Percentiles rank a stretch among this genome's conserved stretches.
Evolutionary conservation across 2,797 vertebrate genomes (phyloP).

Genomic region (Choloepus didactylus): DNA sequence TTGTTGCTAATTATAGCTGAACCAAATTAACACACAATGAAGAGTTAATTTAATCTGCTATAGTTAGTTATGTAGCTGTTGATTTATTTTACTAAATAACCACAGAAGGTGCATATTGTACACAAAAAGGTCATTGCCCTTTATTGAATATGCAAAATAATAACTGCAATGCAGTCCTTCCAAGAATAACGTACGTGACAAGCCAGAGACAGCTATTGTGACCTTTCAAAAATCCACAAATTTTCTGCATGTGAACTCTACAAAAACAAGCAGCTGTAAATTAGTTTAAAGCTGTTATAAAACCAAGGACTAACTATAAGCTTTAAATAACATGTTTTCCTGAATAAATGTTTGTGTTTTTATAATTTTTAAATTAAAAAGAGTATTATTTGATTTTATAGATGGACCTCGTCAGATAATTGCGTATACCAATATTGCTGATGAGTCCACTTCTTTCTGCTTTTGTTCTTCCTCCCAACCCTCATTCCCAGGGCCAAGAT

Average conservation of each 20-base stretch:
- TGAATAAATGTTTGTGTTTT: neutral
- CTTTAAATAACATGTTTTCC: neutral
- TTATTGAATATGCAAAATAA: neutral
- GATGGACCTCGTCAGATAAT: neutral
- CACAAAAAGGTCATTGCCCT: neutral
- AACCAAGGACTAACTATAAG: neutral
- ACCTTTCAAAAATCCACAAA: neutral
- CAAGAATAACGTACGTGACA: neutral
- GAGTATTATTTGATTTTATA: neutral
- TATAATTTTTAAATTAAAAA: neutral
- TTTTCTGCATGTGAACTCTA: neutral
- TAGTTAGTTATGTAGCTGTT: neutral
- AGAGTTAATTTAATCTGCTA: neutral
- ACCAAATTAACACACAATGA: neutral
- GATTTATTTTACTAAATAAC: slow-evolving; percentile 55
- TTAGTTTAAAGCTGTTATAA: neutral
- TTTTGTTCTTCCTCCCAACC: neutral
- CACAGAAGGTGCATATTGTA: neutral
- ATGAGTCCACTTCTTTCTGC: neutral
- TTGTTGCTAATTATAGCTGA: slow-evolving; percentile 15
- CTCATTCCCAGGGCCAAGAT: slow-evolving; percentile 85
- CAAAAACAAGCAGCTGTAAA: neutral
- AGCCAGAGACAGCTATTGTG: neutral
- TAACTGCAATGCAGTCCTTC: neutral
- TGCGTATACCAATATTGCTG: neutral